phyloP scores from a whole-genome alignment of 2,113 vertebrate genomes.

The Notarius quadriscutis region DNA sequence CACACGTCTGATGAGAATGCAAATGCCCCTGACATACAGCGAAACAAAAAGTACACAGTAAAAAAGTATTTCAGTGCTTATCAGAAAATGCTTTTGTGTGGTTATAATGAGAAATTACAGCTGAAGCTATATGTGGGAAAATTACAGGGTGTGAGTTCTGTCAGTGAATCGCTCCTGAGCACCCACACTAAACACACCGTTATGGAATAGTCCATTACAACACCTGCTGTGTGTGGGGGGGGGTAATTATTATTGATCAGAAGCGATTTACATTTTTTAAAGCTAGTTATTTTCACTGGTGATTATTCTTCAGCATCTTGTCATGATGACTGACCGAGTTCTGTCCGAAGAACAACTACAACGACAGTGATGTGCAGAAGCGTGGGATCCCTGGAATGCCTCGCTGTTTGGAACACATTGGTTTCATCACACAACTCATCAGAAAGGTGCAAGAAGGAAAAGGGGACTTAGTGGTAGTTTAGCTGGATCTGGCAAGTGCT shows the following conservation, averaged over 20 bases:
- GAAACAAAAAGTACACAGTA: conserved; percentile 32
- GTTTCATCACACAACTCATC: too few species aligned
- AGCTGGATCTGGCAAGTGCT: too few species aligned
- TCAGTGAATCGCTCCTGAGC: conserved; percentile 60
- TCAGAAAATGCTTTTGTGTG: conserved; percentile 58
- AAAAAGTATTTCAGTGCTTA: conserved; percentile 47
- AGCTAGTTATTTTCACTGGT: too few species aligned
- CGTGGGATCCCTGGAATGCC: too few species aligned
- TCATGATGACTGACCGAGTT: too few species aligned
- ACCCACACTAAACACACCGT: conserved; percentile 68
- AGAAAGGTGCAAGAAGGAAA: too few species aligned
- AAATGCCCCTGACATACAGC: neutral
- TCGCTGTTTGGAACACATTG: too few species aligned
- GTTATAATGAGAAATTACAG: conserved; percentile 76
- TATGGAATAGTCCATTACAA: conserved; percentile 55
- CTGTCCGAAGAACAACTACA: too few species aligned
- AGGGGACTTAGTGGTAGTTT: too few species aligned
- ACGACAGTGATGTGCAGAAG: too few species aligned
- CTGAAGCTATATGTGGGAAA: conserved; percentile 62
- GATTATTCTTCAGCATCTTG: too few species aligned
- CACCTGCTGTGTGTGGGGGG: conserved; percentile 1
- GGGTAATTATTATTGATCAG: neutral
- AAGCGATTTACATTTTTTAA: too few species aligned
- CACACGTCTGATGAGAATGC: conserved; percentile 16
- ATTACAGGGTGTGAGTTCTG: conserved; percentile 74